A percentile compares a stretch with the other conserved stretches of the same genome.
Conservation (phyloP, 2,888 invertebrate genomes). For the Drosophila anomalata region DNA sequence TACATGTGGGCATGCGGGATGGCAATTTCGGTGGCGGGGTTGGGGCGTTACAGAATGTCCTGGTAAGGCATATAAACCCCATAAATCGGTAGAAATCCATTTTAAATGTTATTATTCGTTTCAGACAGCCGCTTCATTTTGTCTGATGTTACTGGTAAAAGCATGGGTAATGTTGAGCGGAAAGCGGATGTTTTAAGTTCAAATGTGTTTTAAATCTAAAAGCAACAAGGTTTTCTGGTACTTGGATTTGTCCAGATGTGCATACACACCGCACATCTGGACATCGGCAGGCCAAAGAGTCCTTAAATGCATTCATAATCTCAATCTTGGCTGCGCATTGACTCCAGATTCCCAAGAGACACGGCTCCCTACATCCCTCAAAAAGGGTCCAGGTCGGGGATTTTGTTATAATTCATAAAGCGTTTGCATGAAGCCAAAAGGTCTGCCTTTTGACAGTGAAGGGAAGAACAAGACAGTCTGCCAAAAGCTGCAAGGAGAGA, state of each 20-base stretch:
- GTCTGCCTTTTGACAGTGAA: slow-evolving; percentile 46
- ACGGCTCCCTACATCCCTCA: slow-evolving; percentile 21
- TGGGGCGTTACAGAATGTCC: not conserved
- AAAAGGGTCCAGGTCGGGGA: slow-evolving; percentile 22
- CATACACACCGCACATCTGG: not conserved
- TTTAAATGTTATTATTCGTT: slow-evolving; percentile 60
- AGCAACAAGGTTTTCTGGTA: slow-evolving; percentile 1
- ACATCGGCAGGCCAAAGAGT: not conserved
- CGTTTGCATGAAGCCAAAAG: slow-evolving; percentile 60
- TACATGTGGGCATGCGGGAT: slow-evolving; percentile 25
- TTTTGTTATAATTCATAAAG: slow-evolving; percentile 72
- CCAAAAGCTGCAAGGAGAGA: slow-evolving; percentile 45
- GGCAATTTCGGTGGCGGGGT: not conserved
- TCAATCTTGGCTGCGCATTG: not conserved
- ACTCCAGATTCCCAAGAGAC: not conserved
- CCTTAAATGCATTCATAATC: not conserved
- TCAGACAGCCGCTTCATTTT: slow-evolving; percentile 30
- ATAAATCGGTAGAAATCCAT: slow-evolving; percentile 65
- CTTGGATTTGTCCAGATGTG: slow-evolving; percentile 7
- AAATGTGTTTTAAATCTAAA: not conserved
- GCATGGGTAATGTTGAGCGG: too few relatives aligned
- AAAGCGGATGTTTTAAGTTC: not conserved
- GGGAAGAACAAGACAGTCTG: slow-evolving; percentile 48
- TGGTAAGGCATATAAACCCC: slow-evolving; percentile 40
- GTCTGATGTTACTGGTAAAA: not conserved